Evolutionary conservation across 2,113 vertebrate genomes (phyloP), one percentile per base, ranked within the genome.

Genomic region (Proteles cristata): DNA sequence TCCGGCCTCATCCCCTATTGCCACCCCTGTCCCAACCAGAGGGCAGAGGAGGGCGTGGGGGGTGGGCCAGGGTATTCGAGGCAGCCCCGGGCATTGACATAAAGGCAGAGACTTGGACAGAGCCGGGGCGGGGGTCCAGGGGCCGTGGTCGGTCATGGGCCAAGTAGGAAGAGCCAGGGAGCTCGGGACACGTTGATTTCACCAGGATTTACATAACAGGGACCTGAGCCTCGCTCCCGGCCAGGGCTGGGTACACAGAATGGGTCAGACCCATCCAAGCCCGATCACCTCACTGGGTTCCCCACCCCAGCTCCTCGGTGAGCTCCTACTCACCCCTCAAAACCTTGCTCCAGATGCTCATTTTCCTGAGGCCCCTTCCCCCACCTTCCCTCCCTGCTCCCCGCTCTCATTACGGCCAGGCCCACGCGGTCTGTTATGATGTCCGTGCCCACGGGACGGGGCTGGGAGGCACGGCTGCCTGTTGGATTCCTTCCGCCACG

Each of bases 401-500:
- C 23, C 2, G 0, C 31, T 15, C 6, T 7, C 25, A 2, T 7
- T 43, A 50, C 19, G 48, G 65, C 31, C 17, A n/a, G 73, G 39
- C 15, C 82, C 23, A 5, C 0, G 0, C 1, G 45, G 23, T 65
- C 90, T n/a, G 2, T 15, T 12, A 12, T 35, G 23, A 5, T 9
- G 0, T 58, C 45, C 31, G 28, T 43, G 53, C 39, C 68, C 50
- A 1, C 26, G 3, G 39, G 5, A 2, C 25, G 2, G 19, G 55
- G 43, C 8, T 35, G 39, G 28, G 33, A 10, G 19, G 50, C 55
- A 4, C 0, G 0, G 31, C 33, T 9, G 26, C 45, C 17, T 2
- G 0, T 12, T 31, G 19, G 2, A 0, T 33, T 23, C 28, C n/a
- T 16, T 11, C 25, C 2, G 1, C 25, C 0, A 0, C 9, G 0